A percentile compares a stretch with the other conserved stretches of the same genome.
Evolutionary conservation across 2,113 vertebrate genomes (phyloP).

Genomic region (Takifugu bimaculatus): DNA sequence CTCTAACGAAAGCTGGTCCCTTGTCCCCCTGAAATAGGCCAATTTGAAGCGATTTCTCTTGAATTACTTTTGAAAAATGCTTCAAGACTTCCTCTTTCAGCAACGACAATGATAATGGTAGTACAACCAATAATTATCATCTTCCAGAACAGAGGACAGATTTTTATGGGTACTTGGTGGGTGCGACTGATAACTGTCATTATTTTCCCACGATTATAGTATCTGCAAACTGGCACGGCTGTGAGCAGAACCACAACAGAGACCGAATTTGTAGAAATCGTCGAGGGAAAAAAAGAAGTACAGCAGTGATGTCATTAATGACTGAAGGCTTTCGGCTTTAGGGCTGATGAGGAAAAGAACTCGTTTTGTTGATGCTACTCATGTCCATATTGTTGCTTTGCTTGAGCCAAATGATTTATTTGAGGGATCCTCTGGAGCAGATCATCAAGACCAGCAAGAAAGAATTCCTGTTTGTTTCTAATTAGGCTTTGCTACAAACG

Average conservation of each 20-base stretch:
- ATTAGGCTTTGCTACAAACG: conserved; percentile 47
- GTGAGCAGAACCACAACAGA: conserved; percentile 57
- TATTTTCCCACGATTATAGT: conserved; percentile 78
- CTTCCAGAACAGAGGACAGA: conserved; percentile 76
- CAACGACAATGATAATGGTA: conserved; percentile 79
- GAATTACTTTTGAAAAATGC: conserved; percentile 77
- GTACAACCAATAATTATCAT: conserved; percentile 82
- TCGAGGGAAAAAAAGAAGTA: conserved; percentile 1
- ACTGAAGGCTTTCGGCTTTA: conserved; percentile 23
- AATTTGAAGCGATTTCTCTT: conserved; percentile 80
- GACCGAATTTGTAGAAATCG: conserved; percentile 46
- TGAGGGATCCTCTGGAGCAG: conserved; percentile 8
- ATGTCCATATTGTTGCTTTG: conserved; percentile 12
- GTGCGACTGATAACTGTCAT: conserved; percentile 77
- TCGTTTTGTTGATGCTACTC: conserved; percentile 8
- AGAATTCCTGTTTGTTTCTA: conserved; percentile 51
- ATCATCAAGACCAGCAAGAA: conserved; percentile 29
- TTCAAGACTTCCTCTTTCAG: conserved; percentile 77
- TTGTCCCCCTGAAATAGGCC: conserved; percentile 73
- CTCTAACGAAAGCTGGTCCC: conserved; percentile 69
- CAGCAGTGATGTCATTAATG: conserved; percentile 44
- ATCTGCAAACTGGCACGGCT: conserved; percentile 70
- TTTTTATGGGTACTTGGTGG: conserved; percentile 77
- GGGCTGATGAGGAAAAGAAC: neutral
- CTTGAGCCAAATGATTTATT: conserved; percentile 5